A percentile compares a stretch with the other conserved stretches of the same genome.
Evolutionary conservation across 2,113 vertebrate genomes (phyloP).

Genomic region (Eonycteris spelaea): DNA sequence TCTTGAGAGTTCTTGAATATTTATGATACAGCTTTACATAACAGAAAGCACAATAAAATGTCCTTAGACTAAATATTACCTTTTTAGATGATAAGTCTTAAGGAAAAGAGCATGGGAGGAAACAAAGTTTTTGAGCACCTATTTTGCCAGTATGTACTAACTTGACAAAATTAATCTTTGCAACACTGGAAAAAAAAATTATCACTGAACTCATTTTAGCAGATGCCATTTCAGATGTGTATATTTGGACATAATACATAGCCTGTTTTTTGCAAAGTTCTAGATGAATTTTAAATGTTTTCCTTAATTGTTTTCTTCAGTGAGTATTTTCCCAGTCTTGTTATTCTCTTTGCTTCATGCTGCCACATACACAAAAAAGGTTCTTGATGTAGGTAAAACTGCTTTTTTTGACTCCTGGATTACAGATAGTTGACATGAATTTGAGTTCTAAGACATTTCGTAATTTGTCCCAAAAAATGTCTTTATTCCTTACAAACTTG

Average conservation of each 20-base stretch:
- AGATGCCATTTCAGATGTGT: neutral
- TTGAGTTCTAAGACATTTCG: neutral
- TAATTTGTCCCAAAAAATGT: neutral
- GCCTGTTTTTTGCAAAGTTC: slow-evolving; percentile 3
- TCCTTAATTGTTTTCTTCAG: slow-evolving; percentile 90
- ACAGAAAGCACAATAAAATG: slow-evolving; percentile 1
- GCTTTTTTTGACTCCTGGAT: neutral
- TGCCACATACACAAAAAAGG: slow-evolving; percentile 96
- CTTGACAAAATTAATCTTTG: neutral
- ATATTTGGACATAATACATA: neutral
- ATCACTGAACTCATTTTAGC: neutral
- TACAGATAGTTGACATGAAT: neutral
- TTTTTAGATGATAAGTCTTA: neutral
- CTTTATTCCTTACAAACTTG: neutral
- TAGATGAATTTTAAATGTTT: slow-evolving; percentile 50
- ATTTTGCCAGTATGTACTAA: neutral
- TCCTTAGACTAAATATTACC: neutral
- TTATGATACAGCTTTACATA: neutral
- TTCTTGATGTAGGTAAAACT: slow-evolving; percentile 94
- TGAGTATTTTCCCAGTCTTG: slow-evolving; percentile 98
- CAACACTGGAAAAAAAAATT: neutral
- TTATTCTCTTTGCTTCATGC: slow-evolving; percentile 99
- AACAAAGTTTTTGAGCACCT: neutral
- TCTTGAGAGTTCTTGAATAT: slow-evolving; percentile 12
- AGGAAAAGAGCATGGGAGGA: neutral